Evolutionary conservation across 1,140 invertebrate species (phyloP), one percentile per base, ranked within the genome.

Genomic region (Lordiphosa collinella): DNA sequence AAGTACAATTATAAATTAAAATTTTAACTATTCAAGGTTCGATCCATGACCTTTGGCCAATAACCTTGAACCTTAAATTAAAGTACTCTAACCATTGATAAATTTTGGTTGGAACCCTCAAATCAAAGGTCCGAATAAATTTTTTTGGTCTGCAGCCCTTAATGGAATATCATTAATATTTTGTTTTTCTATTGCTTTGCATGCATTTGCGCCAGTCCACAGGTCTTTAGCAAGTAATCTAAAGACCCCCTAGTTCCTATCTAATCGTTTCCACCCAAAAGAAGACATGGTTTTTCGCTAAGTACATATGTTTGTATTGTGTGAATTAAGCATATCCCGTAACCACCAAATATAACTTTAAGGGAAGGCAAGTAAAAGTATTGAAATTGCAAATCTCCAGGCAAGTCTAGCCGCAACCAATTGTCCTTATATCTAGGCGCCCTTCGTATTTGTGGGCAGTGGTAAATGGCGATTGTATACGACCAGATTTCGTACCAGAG

Each of bases 391-490:
- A 57, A 58, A 55, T 69, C 56, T 57, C 48, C 29, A 35, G 76
- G 76, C 76, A 82, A 82, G 75, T 46, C 36, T 13, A 54, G 40
- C 38, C 56, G 60, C 55, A 52, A 10, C 34, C 5, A 50, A 53
- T 25, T 35, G 18, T 41, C 13, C n/a, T 1, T 52, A 31, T 9
- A 2, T 29, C 13, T 79, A 82, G 4, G 66, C 8, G 5, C 44
- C 59, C 57, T 72, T 67, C 12, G 62, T 36, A n/a, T 11, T 60
- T 18, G 68, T 65, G 2, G 78, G 80, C 38, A 87, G n/a, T 25
- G 82, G 78, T 44, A 88, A 61, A 38, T 89, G 69, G 11, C 78
- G 67, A 57, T 87, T 88, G 16, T 88, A 89, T 14, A 59, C 59
- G n/a, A 64, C 44, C 40, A 89, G n/a, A 59, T 88, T 88, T 9